A percentile compares a stretch with the other conserved stretches of the same genome.
Evolutionary conservation across 2,888 invertebrate genomes (phyloP).

Genomic region (Cataglyphis rosenhaueri): DNA sequence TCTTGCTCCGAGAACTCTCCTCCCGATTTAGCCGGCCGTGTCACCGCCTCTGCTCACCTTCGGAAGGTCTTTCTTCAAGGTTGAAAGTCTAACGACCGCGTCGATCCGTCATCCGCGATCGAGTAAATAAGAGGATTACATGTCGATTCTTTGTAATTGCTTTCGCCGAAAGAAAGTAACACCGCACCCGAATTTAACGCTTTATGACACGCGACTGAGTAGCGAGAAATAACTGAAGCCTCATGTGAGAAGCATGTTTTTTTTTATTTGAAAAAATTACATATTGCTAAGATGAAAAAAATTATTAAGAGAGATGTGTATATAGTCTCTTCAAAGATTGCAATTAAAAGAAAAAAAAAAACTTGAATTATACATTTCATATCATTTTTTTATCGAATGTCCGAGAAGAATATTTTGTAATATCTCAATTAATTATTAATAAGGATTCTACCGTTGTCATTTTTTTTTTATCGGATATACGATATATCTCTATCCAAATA

Average conservation of each 20-base stretch:
- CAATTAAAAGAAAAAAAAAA: background rate
- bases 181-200: background rate
- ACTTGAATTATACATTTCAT: background rate
- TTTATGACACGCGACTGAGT: background rate
- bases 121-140: conserved; percentile 36
- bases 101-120: conserved; percentile 42
- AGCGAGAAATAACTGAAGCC: background rate
- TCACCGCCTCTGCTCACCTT: conserved; percentile 75
- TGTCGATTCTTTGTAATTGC: conserved; percentile 28
- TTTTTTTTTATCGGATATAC: background rate
- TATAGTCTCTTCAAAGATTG: no score
- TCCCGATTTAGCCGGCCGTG: conserved; percentile 72
- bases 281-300: no score
- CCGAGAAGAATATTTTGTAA: background rate
- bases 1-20: conserved; percentile 74
- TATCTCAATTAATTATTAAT: background rate
- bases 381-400: background rate
- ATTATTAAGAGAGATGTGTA: no score
- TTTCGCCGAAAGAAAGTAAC: conserved; percentile 6
- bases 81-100: conserved; percentile 71
- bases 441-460: background rate
- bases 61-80: conserved; percentile 77
- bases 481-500: background rate
- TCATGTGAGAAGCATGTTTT: background rate
- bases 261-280: no score